Evolutionary conservation across 2,888 invertebrate genomes (phyloP).

Genomic region (Lasioglossum marginatum): DNA sequence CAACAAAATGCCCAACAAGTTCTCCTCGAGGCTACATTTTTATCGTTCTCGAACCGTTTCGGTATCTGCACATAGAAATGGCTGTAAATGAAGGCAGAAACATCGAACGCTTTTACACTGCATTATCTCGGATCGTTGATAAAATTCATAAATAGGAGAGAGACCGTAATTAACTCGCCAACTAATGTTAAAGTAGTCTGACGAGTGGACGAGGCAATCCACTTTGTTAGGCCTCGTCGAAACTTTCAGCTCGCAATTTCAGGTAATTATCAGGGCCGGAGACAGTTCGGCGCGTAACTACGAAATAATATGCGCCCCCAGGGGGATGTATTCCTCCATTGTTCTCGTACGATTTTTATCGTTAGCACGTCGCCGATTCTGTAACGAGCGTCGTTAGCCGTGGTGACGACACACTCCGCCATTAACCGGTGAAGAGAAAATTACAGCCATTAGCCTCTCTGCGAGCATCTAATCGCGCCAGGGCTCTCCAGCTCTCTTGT

Average conservation of each 20-base stretch:
- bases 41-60: background rate
- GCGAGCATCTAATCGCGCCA: slow-evolving; percentile 59
- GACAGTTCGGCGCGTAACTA: background rate
- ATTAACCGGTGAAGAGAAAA: slow-evolving; percentile 59
- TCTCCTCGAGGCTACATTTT: background rate
- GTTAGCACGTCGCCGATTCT: slow-evolving; percentile 1
- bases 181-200: background rate
- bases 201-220: background rate
- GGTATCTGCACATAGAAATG: background rate
- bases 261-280: background rate
- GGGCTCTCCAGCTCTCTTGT: slow-evolving; percentile 33
- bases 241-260: background rate
- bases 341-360: background rate
- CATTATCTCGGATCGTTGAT: background rate
- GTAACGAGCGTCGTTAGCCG: slow-evolving; percentile 44
- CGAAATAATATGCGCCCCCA: background rate
- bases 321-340: background rate
- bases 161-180: background rate
- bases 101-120: background rate
- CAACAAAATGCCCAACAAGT: background rate
- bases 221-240: background rate
- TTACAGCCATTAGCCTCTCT: slow-evolving; percentile 64
- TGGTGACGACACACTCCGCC: slow-evolving; percentile 47
- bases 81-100: background rate
- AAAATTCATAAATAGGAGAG: background rate